phyloP scores from a whole-genome alignment of 2,113 vertebrate species.

The Vimba vimba region DNA sequence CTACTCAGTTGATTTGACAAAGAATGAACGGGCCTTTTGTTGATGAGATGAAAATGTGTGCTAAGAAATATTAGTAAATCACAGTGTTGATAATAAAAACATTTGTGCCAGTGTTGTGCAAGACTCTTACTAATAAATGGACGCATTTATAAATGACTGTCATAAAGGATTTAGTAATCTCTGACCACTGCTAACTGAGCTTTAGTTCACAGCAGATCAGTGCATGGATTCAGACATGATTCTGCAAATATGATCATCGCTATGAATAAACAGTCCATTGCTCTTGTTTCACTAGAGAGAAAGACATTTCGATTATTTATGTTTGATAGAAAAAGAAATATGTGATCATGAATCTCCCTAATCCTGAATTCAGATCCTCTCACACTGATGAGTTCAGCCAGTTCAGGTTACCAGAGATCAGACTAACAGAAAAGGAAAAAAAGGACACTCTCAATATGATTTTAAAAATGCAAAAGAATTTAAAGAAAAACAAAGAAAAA shows the following conservation, averaged over 20 bases:
- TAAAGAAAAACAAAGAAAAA: too few species aligned
- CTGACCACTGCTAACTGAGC: not conserved
- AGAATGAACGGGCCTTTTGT: too few species aligned
- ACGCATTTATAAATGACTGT: not conserved
- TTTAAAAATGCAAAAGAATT: not conserved
- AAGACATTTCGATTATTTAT: not conserved
- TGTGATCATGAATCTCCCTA: not conserved
- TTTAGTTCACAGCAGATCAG: not conserved
- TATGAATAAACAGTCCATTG: not conserved
- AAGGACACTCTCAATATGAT: too few species aligned
- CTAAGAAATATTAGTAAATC: not conserved
- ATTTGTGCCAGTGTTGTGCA: not conserved
- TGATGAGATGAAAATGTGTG: not conserved
- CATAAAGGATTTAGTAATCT: not conserved
- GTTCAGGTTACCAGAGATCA: not conserved
- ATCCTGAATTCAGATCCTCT: not conserved
- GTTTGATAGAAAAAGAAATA: not conserved
- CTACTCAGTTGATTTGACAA: too few species aligned
- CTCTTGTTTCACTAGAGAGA: too few species aligned
- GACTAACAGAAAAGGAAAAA: not conserved
- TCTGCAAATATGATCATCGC: not conserved
- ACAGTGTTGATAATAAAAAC: not conserved
- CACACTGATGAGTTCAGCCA: not conserved
- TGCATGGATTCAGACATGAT: not conserved
- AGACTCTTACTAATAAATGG: not conserved